These are phyloP conservation scores for Oxygymnocypris stewartii DNA, from an alignment of 2,113 vertebrate genomes.

Conservation along the genomic window DNA sequence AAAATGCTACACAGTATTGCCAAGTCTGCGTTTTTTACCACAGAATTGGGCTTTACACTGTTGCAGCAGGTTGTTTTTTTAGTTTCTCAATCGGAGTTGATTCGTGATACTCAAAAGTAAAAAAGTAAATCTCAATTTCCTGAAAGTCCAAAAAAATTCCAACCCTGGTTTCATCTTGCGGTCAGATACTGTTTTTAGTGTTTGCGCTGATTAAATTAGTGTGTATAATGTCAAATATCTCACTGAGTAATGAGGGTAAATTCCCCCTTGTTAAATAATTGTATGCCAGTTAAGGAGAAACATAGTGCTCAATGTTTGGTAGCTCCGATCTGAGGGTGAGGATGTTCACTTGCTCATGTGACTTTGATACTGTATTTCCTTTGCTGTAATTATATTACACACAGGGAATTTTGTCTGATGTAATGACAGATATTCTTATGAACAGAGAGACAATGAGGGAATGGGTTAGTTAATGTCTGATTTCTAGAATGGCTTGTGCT, in stretches of 20 bases:
- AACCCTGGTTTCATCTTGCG: background rate
- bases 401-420: constrained; percentile 46
- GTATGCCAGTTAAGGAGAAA: background rate
- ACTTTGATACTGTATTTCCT: constrained; percentile 63
- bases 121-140: background rate
- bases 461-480: background rate
- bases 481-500: background rate
- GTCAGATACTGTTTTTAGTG: background rate
- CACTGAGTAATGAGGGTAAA: background rate
- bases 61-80: background rate
- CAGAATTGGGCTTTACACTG: background rate
- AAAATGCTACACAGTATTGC: background rate
- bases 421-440: constrained; percentile 37
- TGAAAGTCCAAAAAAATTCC: background rate
- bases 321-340: background rate
- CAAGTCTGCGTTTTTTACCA: background rate
- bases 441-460: constrained; percentile 27
- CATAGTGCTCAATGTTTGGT: background rate
- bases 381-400: constrained; percentile 51
- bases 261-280: background rate
- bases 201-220: constrained; percentile 24
- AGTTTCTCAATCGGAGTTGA: background rate
- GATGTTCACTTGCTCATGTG: constrained; percentile 50
- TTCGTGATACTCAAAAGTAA: background rate
- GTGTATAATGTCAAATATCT: constrained; percentile 20